These are phyloP conservation scores for Pediacus dermestoides DNA, from an alignment of 2,888 invertebrate species.

Conservation along the genomic window DNA sequence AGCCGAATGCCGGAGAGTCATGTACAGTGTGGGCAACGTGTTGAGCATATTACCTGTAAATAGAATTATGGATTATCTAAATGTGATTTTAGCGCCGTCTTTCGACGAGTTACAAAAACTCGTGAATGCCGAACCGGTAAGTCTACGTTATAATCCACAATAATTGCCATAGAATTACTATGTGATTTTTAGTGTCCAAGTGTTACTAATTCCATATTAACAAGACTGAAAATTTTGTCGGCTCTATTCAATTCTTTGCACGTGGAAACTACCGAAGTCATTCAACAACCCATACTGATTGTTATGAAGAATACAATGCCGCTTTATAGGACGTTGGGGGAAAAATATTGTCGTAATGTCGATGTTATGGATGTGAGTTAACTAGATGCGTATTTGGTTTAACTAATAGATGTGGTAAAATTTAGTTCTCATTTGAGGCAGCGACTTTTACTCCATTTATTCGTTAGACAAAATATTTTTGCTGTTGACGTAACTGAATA, in stretches of 20 bases:
- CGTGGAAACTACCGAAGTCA: slow-evolving; percentile 29
- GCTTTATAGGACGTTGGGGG: slow-evolving; percentile 58
- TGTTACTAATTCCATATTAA: slow-evolving; percentile 54
- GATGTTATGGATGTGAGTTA: slow-evolving; percentile 60
- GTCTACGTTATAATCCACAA: too few species aligned
- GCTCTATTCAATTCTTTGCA: slow-evolving; percentile 58
- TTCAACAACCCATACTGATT: slow-evolving; percentile 56
- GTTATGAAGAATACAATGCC: slow-evolving; percentile 62
- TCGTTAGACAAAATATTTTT: too few species aligned
- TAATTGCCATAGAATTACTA: slow-evolving; percentile 3
- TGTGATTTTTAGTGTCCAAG: slow-evolving; percentile 49
- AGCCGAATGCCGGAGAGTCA: slow-evolving; percentile 67
- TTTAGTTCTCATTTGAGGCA: too few species aligned
- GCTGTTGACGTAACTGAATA: too few species aligned
- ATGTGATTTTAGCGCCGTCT: slow-evolving; percentile 65
- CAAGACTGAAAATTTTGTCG: slow-evolving; percentile 66
- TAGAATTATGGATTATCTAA: slow-evolving; percentile 65
- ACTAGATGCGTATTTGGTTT: too few species aligned
- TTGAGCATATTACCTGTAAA: slow-evolving; percentile 63
- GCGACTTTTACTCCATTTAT: too few species aligned
- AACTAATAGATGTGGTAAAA: too few species aligned
- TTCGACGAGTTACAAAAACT: slow-evolving; percentile 59
- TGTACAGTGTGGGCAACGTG: slow-evolving; percentile 73
- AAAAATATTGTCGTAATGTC: slow-evolving; percentile 61
- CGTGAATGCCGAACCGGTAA: slow-evolving; percentile 52